Conservation (phyloP, 2,113 vertebrate genomes). For the Lutjanus erythropterus region DNA sequence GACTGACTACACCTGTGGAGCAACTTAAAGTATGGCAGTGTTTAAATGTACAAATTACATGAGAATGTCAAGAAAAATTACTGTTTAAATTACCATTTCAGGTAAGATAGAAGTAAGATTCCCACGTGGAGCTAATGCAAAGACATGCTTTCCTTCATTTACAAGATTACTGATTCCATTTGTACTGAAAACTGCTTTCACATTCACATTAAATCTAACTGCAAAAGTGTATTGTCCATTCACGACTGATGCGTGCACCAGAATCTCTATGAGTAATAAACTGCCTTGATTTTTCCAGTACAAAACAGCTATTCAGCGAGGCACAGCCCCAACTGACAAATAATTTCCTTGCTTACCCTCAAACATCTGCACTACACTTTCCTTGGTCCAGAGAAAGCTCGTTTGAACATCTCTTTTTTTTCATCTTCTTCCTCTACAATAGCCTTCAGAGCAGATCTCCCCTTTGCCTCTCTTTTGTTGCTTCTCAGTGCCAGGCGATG, state of each 20-base stretch:
- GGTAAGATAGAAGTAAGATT: slow-evolving; percentile 67
- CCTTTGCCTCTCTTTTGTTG: slow-evolving; percentile 82
- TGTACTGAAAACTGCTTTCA: slow-evolving; percentile 74
- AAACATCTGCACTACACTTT: slow-evolving; percentile 75
- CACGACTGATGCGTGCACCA: slow-evolving; percentile 66
- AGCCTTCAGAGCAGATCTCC: slow-evolving; percentile 77
- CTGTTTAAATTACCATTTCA: slow-evolving; percentile 63
- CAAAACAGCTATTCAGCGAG: slow-evolving; percentile 75
- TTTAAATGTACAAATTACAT: slow-evolving; percentile 60
- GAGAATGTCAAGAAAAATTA: slow-evolving; percentile 58
- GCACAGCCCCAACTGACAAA: slow-evolving; percentile 74
- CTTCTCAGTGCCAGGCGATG: slow-evolving; percentile 90
- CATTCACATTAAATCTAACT: slow-evolving; percentile 77
- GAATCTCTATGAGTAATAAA: slow-evolving; percentile 71
- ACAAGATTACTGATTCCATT: slow-evolving; percentile 77
- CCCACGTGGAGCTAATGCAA: slow-evolving; percentile 70
- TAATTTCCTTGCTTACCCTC: slow-evolving; percentile 78
- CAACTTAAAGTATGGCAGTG: slow-evolving; percentile 53
- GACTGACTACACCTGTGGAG: slow-evolving; percentile 29
- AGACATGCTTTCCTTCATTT: slow-evolving; percentile 81
- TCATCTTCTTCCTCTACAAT: slow-evolving; percentile 69
- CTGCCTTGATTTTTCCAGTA: slow-evolving; percentile 74
- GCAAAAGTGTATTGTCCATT: slow-evolving; percentile 74
- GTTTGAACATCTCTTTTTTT: slow-evolving; percentile 70
- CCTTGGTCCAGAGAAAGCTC: slow-evolving; percentile 76